Evolutionary conservation across 2,888 invertebrate species (phyloP).

Genomic region (Caenorhabditis uteleia): DNA sequence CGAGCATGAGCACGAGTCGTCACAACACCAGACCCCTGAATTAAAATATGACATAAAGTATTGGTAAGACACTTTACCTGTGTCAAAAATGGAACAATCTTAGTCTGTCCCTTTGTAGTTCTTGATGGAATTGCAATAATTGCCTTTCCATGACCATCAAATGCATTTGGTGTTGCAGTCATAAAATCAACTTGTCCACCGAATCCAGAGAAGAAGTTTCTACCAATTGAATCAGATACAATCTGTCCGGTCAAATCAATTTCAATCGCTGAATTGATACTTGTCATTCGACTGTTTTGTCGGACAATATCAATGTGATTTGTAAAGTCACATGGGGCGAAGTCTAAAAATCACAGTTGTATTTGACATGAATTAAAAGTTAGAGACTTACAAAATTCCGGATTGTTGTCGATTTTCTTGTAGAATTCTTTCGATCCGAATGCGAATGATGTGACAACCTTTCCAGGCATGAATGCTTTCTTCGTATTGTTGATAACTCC

Average conservation of each 20-base stretch:
- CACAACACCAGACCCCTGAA: slow-evolving; percentile 86
- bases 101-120: slow-evolving; percentile 80
- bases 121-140: slow-evolving; percentile 89
- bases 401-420: slow-evolving; percentile 91
- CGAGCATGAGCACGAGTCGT: slow-evolving; percentile 88
- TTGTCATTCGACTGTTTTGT: slow-evolving; percentile 80
- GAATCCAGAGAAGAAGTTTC: slow-evolving; percentile 78
- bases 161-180: slow-evolving; percentile 83
- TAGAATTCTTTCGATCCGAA: slow-evolving; percentile 86
- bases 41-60: background rate
- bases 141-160: slow-evolving; percentile 83
- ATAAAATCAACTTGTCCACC: slow-evolving; percentile 94
- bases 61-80: too few species aligned
- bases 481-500: slow-evolving; percentile 88
- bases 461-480: slow-evolving; percentile 74
- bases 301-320: slow-evolving; percentile 74
- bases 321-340: slow-evolving; percentile 48
- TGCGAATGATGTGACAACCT: slow-evolving; percentile 77
- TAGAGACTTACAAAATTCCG: slow-evolving; percentile 74
- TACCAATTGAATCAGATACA: slow-evolving; percentile 88
- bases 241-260: slow-evolving; percentile 92
- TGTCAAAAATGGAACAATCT: slow-evolving; percentile 84
- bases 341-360: slow-evolving; percentile 22
- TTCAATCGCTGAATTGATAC: slow-evolving; percentile 94
- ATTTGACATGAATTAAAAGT: background rate